Evolutionary conservation across 2,113 vertebrate species (phyloP), one percentile per base, ranked within the genome.

Genomic region (Syngnathus scovelli): DNA sequence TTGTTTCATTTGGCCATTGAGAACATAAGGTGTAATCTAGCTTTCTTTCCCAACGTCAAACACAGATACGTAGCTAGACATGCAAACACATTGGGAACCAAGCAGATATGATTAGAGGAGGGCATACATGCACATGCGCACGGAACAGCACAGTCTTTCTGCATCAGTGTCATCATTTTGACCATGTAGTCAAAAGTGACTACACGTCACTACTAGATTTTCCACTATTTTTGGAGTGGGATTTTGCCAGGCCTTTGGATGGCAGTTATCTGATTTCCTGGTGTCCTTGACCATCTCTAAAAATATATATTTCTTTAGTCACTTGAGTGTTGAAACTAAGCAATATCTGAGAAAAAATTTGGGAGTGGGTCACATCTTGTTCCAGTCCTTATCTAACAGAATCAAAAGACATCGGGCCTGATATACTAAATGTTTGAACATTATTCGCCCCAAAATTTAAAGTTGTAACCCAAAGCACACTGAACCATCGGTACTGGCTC

Each of bases 71-170:
- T 66, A 86, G 87, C 86, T 82, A 75, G 68, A 85, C 90, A 90
- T 92, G 90, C 90, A 85, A 90, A 90, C 90, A 88, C 87, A 86
- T 83, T 87, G 84, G 85, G 78, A 75, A 76, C 61, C 84, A 85
- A 78, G 81, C 86, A 89, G 66, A 80, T 78, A 76, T 69, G 80
- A 68, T 75, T 69, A 74, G 72, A 81, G 78, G 74, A 78, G 71
- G 79, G 74, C 76, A 79, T 71, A 64, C 88, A 67, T 87, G 85
- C 87, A 76, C 80, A 83, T 84, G 82, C 89, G 54, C 58, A 72
- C 74, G 63, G 43, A 67, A 83, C 91, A 93, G 94, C 92, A 58
- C 93, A 94, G 93, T 95, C 93, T 95, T 98, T 92, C 95, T 95
- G 93, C 86, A 90, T 91, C 91, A 78, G 43, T 72, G 70, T 76